phyloP scores from a whole-genome alignment of 2,113 vertebrate genomes.

The Castor canadensis region DNA sequence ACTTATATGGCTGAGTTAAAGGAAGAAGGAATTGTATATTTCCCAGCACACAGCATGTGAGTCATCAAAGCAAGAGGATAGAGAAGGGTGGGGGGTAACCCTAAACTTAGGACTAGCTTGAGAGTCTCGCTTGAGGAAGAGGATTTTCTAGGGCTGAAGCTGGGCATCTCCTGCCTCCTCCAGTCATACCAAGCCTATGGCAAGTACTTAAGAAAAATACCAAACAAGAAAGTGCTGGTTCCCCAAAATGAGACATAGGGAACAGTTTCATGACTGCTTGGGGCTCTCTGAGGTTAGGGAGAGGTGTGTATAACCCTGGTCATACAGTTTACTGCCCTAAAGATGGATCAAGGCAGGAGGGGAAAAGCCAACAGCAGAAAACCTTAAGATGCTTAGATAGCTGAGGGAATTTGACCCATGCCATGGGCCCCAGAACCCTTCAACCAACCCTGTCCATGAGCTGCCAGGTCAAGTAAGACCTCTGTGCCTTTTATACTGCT shows the following conservation, averaged over 20 bases:
- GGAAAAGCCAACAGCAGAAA: background rate
- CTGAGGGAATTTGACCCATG: background rate
- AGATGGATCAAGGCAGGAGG: too few species aligned
- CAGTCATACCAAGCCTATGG: fast-evolving
- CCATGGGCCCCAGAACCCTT: background rate
- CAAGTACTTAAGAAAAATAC: background rate
- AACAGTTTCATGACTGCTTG: fast-evolving
- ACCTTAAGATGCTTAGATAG: background rate
- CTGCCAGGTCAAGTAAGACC: background rate
- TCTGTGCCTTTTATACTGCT: background rate
- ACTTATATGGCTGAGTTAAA: background rate
- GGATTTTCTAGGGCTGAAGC: background rate
- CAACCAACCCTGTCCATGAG: background rate
- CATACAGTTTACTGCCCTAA: too few species aligned
- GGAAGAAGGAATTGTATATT: background rate
- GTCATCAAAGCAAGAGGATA: background rate
- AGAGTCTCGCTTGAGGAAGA: background rate
- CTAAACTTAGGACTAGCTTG: background rate
- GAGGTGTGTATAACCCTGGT: background rate
- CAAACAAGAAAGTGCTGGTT: background rate
- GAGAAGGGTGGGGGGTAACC: background rate
- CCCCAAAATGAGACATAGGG: too few species aligned
- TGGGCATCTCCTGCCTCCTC: background rate
- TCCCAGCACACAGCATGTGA: background rate
- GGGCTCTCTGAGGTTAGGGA: background rate